Conservation (phyloP, 1,140 invertebrate species). For the Conopomorpha cramerella region DNA sequence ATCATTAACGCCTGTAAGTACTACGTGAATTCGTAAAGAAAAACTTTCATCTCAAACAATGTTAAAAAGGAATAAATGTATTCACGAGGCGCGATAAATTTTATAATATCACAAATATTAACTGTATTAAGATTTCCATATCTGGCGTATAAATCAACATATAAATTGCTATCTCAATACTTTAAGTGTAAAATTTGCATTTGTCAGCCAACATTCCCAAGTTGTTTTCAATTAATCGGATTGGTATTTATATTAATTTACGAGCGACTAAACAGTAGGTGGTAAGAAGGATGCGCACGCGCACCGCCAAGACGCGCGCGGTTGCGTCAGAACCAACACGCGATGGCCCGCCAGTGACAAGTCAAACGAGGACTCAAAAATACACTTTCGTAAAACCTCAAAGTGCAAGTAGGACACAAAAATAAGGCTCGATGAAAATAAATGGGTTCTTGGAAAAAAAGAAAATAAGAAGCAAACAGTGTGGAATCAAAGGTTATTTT, state of each 20-base stretch:
- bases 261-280: conserved; percentile 21
- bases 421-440: too few relatives aligned
- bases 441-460: too few relatives aligned
- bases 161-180: background rate
- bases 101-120: too few relatives aligned
- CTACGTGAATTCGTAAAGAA: too few relatives aligned
- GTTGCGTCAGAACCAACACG: too few relatives aligned
- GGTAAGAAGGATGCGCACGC: conserved; percentile 6
- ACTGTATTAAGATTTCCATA: too few relatives aligned
- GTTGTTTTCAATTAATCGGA: conserved; percentile 31
- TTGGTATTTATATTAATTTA: conserved; percentile 34
- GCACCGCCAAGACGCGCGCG: conserved; percentile 2
- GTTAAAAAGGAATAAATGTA: background rate
- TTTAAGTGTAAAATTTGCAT: conserved; percentile 2
- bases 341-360: too few relatives aligned
- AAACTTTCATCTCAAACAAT: background rate
- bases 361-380: background rate
- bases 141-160: background rate
- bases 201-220: background rate
- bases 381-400: conserved; percentile 8
- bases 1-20: too few relatives aligned
- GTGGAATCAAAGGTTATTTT: conserved; percentile 44
- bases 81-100: background rate
- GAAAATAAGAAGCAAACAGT: conserved; percentile 34
- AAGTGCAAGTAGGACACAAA: conserved; percentile 28